Base-by-base conservation (phyloP, 2,888 invertebrate genomes). In the Candidula unifasciata region DNA sequence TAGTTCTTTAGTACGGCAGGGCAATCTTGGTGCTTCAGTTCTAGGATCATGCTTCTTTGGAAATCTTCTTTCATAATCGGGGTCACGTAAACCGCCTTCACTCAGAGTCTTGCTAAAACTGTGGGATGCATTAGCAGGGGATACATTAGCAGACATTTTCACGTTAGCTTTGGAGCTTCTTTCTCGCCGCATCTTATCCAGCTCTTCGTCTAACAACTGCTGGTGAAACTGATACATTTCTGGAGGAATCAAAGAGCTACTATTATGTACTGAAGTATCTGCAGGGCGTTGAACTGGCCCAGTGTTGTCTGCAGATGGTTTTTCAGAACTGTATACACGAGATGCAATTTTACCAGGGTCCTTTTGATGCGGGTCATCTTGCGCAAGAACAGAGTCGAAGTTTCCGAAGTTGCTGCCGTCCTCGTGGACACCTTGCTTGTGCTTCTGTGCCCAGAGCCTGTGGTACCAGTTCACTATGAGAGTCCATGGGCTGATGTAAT, bases 141-240 rank as follows among this genome's bases (percentile, higher is more conserved):
- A 74, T 2, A 27, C 21, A 30, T 37, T 76, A 2, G 54, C 2
- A 2, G 57, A 30, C 0, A 68, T 68, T 18, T 24, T 35, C 44
- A 6, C 2, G 1, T n/a, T 76, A n/a, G 57, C 52, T 57, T 57
- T 54, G 6, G 76, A 27, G 52, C 33, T 76, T 27, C 44, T 80
- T 6, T 80, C 44, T n/a, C 44, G 80, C 30, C 52, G 33, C 44
- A 80, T 80, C 37, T 54, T 80, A 2, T 44, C 80, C 3, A 80
- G 16, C 30, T 80, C 68, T 10, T 68, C 68, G 30, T 80, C 80
- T 27, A 80, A 16, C 68, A 80, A 3, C 35, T 80, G 44, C 66
- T 68, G 66, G 68, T 80, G 80, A 30, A 27, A 37, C n/a, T 80
- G 68, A 66, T 80, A 80, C 13, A 80, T 16, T 21, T 37, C 27